Conservation (phyloP, 2,113 vertebrate species). For the Psittacara wagleri region DNA sequence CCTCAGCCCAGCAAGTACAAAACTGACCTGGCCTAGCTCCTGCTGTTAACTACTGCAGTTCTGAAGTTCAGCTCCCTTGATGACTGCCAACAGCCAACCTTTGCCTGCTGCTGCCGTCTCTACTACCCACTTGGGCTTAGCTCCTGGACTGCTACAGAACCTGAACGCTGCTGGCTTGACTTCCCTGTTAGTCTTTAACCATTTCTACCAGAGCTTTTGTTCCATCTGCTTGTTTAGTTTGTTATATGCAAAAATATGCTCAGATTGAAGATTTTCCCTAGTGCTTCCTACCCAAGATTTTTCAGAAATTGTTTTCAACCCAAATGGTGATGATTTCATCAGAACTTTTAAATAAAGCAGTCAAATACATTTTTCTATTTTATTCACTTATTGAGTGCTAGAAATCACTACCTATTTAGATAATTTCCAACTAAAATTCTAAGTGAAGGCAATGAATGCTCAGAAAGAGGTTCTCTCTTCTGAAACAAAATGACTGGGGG, state of each 20-base stretch:
- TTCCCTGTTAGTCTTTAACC: background rate
- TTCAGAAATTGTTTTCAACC: background rate
- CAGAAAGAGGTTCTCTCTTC: background rate
- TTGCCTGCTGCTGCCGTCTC: background rate
- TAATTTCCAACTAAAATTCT: background rate
- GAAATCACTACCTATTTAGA: background rate
- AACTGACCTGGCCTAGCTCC: background rate
- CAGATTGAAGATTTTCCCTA: background rate
- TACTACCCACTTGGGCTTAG: background rate
- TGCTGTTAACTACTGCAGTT: background rate
- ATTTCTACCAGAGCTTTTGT: background rate
- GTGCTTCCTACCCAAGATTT: background rate
- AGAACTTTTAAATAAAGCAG: background rate
- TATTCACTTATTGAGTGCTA: background rate
- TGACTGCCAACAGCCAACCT: background rate
- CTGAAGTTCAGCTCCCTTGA: background rate
- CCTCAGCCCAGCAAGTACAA: background rate
- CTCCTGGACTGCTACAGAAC: background rate
- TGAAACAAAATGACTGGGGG: background rate
- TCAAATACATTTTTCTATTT: background rate
- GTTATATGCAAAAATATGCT: background rate
- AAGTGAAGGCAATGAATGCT: background rate
- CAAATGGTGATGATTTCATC: background rate
- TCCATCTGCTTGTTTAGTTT: background rate
- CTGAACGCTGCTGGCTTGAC: background rate